A percentile compares a stretch with the other conserved stretches of the same genome.
phyloP scores from a whole-genome alignment of 1,140 invertebrate genomes.

The Tribolium castaneum region DNA sequence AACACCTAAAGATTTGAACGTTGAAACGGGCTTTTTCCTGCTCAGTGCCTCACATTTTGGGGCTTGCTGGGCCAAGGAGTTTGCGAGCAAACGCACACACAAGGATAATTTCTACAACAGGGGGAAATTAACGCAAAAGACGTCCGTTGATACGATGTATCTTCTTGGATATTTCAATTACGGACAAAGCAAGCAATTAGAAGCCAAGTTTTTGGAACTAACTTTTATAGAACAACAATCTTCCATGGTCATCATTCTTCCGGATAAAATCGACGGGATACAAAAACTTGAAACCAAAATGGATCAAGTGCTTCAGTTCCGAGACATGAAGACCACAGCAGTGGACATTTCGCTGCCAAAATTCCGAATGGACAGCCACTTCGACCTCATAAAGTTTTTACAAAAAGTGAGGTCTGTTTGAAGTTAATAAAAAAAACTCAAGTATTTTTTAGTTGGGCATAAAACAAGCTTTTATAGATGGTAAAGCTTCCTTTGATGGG shows the following conservation, averaged over 20 bases:
- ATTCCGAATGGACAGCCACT: too few species aligned
- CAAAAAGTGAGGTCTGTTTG: too few species aligned
- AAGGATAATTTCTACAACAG: constrained; percentile 64
- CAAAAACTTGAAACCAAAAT: constrained; percentile 58
- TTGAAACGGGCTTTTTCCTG: too few species aligned
- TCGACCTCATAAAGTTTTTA: too few species aligned
- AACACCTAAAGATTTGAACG: too few species aligned
- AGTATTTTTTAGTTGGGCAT: too few species aligned
- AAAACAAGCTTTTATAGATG: too few species aligned
- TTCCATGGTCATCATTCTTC: constrained; percentile 76
- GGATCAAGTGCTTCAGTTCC: constrained; percentile 50
- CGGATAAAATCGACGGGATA: constrained; percentile 70
- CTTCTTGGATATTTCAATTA: constrained; percentile 65
- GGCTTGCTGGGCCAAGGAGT: too few species aligned
- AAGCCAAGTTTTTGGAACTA: constrained; percentile 70
- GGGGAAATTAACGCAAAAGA: constrained; percentile 45
- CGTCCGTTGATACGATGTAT: constrained; percentile 70
- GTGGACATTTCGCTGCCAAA: constrained; percentile 62
- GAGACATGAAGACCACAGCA: constrained; percentile 50
- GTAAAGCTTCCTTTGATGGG: too few species aligned
- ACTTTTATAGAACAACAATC: constrained; percentile 70
- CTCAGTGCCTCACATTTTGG: too few species aligned
- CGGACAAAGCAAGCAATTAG: constrained; percentile 49
- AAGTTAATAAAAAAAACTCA: too few species aligned
- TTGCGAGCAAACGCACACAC: background rate